Base-by-base conservation (phyloP, 2,888 invertebrate genomes). In the Acronicta leporina region DNA sequence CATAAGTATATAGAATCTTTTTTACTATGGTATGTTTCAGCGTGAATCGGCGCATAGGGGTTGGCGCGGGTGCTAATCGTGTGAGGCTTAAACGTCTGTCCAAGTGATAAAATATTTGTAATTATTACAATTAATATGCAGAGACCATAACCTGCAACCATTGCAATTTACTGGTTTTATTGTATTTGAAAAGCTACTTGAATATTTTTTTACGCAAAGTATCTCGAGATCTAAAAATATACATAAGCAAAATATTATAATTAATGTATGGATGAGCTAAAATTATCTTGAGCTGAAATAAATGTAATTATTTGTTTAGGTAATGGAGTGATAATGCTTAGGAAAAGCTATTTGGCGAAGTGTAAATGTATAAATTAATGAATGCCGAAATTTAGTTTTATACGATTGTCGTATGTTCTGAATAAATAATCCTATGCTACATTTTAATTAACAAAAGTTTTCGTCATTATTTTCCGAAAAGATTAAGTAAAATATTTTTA, bases 291-390 rank as follows among this genome's bases (percentile, higher is more conserved):
- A 86, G 84, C 85, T 87, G 77, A 83, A 84, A 81, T 82, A 80
- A 84, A 85, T 87, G 86, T 87, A 87, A 85, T 86, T 86, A 85
- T 84, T 84, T 85, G 79, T 88, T 85, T 87, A 87, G 81, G 84
- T 86, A 87, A 84, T 84, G 84, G 86, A 87, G 85, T 88, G 86
- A 89, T 87, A 85, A 82, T 85, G 87, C 90, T 90, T 90, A 87
- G 84, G 79, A 83, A 88, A 20, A 86, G 88, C 86, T 88, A 87
- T 89, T 86, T 82, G 88, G 88, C 86, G 74, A 88, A 86, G 83
- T 90, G 89, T 92, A 92, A 91, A 91, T 93, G 91, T 93, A 90
- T 89, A 92, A 90, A 91, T 90, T 88, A 90, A 91, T 87, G 85
- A 88, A 89, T 87, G 86, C 88, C 88, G 87, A 85, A 83, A 83